Evolutionary conservation across 2,888 invertebrate species (phyloP).

Genomic region (Deilephila porcellus): DNA sequence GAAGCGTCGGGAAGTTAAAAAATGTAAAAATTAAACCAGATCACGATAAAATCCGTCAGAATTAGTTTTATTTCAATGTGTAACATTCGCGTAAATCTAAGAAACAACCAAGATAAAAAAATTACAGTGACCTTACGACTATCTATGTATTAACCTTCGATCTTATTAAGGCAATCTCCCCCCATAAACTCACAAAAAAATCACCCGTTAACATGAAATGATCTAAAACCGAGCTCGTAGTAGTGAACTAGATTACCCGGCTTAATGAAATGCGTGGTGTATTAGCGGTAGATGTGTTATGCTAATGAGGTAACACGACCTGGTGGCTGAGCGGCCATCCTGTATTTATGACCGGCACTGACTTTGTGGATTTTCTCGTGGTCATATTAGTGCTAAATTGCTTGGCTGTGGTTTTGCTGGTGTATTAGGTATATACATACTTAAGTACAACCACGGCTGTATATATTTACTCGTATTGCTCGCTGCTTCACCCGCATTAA

Average conservation of each 20-base stretch:
- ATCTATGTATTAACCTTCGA: too few species aligned
- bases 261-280: slow-evolving; percentile 64
- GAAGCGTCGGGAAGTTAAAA: too few species aligned
- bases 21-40: too few species aligned
- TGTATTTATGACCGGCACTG: slow-evolving; percentile 16
- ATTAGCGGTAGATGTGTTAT: slow-evolving; percentile 49
- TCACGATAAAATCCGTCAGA: too few species aligned
- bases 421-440: neutral
- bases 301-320: slow-evolving; percentile 50
- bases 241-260: slow-evolving; percentile 48
- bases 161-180: too few species aligned
- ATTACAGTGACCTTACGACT: too few species aligned
- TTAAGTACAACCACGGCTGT: too few species aligned
- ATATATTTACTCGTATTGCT: too few species aligned
- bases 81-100: too few species aligned
- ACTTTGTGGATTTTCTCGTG: neutral
- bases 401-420: neutral
- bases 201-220: neutral
- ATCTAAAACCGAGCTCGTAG: neutral
- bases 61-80: too few species aligned
- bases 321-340: slow-evolving; percentile 6
- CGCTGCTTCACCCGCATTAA: too few species aligned
- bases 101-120: too few species aligned
- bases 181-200: neutral
- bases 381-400: slow-evolving; percentile 11